Evolutionary conservation across 2,888 invertebrate species (phyloP).

Genomic region (Sminthurinus aureus): DNA sequence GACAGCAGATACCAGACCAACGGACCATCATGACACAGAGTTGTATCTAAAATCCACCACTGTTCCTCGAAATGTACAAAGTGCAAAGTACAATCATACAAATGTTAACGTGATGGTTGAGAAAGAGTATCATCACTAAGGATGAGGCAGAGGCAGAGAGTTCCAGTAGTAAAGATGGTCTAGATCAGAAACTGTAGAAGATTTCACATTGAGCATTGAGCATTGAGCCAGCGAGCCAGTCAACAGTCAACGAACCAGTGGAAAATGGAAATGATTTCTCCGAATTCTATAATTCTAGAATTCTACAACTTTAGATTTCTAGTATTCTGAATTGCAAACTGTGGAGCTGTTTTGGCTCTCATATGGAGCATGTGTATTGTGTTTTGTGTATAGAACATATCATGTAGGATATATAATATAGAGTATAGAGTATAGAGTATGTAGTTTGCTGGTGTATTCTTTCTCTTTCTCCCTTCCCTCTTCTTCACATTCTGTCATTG

Average conservation of each 20-base stretch:
- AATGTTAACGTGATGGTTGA: not conserved
- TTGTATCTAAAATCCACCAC: too few species aligned
- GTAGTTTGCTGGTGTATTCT: not conserved
- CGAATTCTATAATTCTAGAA: not conserved
- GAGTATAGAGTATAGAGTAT: too few species aligned
- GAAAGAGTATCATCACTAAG: conserved; percentile 27
- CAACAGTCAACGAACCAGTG: not conserved
- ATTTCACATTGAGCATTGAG: conserved; percentile 1
- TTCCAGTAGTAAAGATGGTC: conserved; percentile 14
- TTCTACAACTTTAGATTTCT: too few species aligned
- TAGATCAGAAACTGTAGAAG: not conserved
- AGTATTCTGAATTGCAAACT: too few species aligned
- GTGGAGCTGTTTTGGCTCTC: not conserved
- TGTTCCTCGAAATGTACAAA: too few species aligned
- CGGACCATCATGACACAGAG: not conserved
- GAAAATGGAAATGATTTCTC: conserved; percentile 30
- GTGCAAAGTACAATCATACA: not conserved
- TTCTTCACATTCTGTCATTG: conserved; percentile 1
- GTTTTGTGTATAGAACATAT: too few species aligned
- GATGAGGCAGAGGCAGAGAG: conserved; percentile 21
- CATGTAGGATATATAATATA: too few species aligned
- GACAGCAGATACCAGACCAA: not conserved
- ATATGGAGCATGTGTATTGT: too few species aligned
- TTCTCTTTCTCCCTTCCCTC: not conserved
- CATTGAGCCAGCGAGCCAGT: too few species aligned